Conservation (phyloP, 2,888 invertebrate genomes). For the Plusia festucae region DNA sequence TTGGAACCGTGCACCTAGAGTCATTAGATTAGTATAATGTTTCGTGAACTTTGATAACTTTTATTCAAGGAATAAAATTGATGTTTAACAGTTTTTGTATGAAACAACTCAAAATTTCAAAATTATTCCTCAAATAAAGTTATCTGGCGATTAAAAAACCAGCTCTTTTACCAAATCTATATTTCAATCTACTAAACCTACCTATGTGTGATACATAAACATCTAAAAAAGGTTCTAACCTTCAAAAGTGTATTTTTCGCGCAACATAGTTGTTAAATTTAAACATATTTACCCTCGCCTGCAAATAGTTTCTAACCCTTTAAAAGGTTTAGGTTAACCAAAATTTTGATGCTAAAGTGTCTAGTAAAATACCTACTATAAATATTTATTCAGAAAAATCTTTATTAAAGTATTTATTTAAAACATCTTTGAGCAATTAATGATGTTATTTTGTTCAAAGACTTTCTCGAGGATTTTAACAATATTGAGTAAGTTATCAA, state of each 20-base stretch:
- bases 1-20: too few relatives aligned
- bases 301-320: slow-evolving; percentile 6
- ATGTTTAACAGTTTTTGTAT: too few relatives aligned
- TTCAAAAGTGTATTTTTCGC: background rate
- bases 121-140: too few relatives aligned
- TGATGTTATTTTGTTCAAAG: background rate
- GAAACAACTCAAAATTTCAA: too few relatives aligned
- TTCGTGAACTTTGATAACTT: too few relatives aligned
- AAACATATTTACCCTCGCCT: slow-evolving; percentile 1
- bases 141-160: too few relatives aligned
- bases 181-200: too few relatives aligned
- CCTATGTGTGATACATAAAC: too few relatives aligned
- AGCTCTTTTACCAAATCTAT: too few relatives aligned
- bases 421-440: background rate
- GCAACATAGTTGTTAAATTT: slow-evolving; percentile 3
- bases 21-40: too few relatives aligned
- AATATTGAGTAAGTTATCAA: too few relatives aligned
- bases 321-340: slow-evolving; percentile 3
- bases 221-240: background rate
- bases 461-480: background rate
- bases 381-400: background rate
- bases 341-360: background rate
- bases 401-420: background rate
- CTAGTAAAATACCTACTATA: background rate
- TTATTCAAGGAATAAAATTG: too few relatives aligned